Conservation (phyloP, 2,888 invertebrate species). For the Hyposoter dolosus region DNA sequence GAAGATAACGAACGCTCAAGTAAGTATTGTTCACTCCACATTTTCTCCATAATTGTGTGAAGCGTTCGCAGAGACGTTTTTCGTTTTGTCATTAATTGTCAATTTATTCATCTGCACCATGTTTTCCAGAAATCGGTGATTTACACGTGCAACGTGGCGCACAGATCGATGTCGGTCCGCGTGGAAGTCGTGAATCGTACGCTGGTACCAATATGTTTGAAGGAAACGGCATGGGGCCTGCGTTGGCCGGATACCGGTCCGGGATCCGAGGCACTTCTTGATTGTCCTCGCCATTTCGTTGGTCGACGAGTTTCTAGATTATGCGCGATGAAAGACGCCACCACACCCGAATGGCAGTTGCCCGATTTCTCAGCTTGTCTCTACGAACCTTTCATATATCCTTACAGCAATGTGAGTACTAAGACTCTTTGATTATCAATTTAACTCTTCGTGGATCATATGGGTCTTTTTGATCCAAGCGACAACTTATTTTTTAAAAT, state of each 20-base stretch:
- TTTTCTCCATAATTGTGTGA: neutral
- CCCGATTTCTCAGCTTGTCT: constrained; percentile 92
- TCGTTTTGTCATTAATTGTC: constrained; percentile 7
- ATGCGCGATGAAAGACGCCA: constrained; percentile 87
- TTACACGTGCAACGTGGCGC: constrained; percentile 91
- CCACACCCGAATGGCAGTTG: constrained; percentile 90
- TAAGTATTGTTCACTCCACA: constrained; percentile 77
- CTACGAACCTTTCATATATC: constrained; percentile 87
- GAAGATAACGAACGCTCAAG: constrained; percentile 92
- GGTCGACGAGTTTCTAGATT: constrained; percentile 83
- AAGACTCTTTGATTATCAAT: neutral
- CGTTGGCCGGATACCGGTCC: constrained; percentile 90
- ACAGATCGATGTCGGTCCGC: constrained; percentile 88
- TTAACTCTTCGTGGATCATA: too few relatives aligned
- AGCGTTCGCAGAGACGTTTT: neutral
- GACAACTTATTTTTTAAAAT: too few relatives aligned
- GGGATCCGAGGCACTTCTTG: constrained; percentile 89
- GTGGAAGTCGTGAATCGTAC: constrained; percentile 88
- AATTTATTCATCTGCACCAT: neutral
- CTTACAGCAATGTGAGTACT: constrained; percentile 88
- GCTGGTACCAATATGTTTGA: constrained; percentile 87
- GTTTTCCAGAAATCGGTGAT: constrained; percentile 90
- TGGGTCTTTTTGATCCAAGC: too few relatives aligned
- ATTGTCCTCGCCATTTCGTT: constrained; percentile 86
- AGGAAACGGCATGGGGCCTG: constrained; percentile 87